Evolutionary conservation across 2,888 invertebrate species (phyloP).

Genomic region (Nomada flava): DNA sequence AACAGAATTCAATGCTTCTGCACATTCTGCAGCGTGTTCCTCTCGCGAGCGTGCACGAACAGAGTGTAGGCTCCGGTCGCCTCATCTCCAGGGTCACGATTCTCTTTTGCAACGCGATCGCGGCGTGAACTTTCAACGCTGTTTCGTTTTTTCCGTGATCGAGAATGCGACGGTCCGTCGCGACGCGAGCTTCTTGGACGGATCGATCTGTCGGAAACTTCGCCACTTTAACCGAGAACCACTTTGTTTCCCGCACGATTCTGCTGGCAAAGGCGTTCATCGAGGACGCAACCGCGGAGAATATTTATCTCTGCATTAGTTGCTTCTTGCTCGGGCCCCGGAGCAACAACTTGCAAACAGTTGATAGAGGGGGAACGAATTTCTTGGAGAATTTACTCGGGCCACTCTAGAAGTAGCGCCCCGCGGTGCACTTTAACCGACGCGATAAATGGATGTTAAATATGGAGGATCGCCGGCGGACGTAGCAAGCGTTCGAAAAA

Average conservation of each 20-base stretch:
- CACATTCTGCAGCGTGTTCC: conserved; percentile 24
- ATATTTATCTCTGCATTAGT: neutral
- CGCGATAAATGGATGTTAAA: conserved; percentile 24
- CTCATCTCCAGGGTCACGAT: neutral
- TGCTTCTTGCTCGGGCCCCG: neutral
- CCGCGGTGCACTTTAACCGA: neutral
- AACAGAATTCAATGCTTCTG: conserved; percentile 73
- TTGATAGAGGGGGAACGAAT: neutral
- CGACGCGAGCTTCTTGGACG: neutral
- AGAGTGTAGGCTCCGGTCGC: neutral
- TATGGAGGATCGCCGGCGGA: conserved; percentile 10
- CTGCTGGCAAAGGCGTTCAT: neutral
- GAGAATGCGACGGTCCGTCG: neutral
- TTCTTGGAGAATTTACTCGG: neutral
- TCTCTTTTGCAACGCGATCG: neutral
- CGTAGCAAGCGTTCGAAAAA: conserved; percentile 26
- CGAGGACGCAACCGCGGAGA: neutral
- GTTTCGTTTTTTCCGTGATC: neutral
- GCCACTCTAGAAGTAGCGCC: neutral
- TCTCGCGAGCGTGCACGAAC: neutral
- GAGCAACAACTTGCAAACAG: neutral
- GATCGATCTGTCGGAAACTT: conserved; percentile 17
- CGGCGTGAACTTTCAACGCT: neutral
- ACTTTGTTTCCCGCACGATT: neutral
- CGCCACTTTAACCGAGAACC: neutral